Conservation (phyloP, 2,113 vertebrate genomes). For the Ifrita kowaldi region DNA sequence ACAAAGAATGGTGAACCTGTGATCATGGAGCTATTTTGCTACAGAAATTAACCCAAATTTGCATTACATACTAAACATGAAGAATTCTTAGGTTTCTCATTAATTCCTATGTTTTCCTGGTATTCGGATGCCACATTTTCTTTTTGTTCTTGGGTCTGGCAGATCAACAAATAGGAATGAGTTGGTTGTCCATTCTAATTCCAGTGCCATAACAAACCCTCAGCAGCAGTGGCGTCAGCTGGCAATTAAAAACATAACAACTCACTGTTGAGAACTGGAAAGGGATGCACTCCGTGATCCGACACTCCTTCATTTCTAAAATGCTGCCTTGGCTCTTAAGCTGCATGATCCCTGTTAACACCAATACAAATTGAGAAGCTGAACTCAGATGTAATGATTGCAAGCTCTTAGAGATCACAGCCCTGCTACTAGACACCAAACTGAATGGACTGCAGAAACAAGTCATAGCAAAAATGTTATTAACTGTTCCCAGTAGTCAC, state of each 20-base stretch:
- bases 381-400: slow-evolving; percentile 34
- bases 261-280: background rate
- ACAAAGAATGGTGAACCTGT: background rate
- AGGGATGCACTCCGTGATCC: background rate
- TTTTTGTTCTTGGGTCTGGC: background rate
- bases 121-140: background rate
- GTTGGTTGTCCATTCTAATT: background rate
- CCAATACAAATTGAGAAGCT: slow-evolving; percentile 31
- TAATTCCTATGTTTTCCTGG: background rate
- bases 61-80: background rate
- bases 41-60: background rate
- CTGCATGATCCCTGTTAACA: slow-evolving; percentile 52
- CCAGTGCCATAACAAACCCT: background rate
- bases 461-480: slow-evolving; percentile 3
- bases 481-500: background rate
- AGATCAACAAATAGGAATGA: background rate
- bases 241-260: slow-evolving; percentile 21
- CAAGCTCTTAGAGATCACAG: slow-evolving; percentile 11
- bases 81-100: background rate
- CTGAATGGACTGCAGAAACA: slow-evolving; percentile 2
- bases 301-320: slow-evolving; percentile 31
- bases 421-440: background rate
- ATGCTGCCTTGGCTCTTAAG: slow-evolving; percentile 12
- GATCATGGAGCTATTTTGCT: background rate
- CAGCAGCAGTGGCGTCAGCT: background rate